phyloP scores from a whole-genome alignment of 2,113 vertebrate species.

The Eonycteris spelaea region DNA sequence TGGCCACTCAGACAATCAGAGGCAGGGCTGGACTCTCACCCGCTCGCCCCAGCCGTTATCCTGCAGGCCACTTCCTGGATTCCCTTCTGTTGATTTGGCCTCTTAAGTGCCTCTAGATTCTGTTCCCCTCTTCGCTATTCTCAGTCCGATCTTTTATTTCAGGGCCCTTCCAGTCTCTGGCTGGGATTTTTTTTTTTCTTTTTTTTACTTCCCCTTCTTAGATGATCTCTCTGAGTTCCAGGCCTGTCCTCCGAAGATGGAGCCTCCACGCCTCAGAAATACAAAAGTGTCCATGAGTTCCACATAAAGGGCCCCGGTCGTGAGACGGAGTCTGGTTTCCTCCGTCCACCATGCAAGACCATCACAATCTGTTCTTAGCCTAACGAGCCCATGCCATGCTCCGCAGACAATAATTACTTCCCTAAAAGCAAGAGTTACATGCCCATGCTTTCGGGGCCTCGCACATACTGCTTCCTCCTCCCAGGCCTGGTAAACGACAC shows the following conservation, averaged over 20 bases:
- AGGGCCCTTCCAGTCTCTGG: neutral
- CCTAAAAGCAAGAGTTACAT: neutral
- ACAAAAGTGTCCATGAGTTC: neutral
- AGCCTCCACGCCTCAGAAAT: neutral
- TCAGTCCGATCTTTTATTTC: neutral
- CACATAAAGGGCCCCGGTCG: too few species aligned
- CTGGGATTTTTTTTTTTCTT: neutral
- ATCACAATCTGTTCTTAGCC: neutral
- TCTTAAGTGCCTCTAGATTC: neutral
- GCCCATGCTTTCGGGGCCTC: neutral
- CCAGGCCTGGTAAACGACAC: neutral
- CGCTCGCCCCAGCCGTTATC: neutral
- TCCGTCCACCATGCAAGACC: neutral
- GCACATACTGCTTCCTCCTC: fast-evolving
- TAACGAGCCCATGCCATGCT: neutral
- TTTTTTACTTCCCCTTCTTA: neutral
- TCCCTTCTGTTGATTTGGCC: neutral
- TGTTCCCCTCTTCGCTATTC: neutral
- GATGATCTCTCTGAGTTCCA: neutral
- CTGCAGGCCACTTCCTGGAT: too few species aligned
- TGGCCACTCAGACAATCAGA: neutral
- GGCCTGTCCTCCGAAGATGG: neutral
- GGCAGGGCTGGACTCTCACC: neutral
- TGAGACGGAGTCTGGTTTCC: neutral
- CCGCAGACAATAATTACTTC: neutral